Conservation (phyloP, 2,113 vertebrate species). For the Hydrolagus affinis region DNA sequence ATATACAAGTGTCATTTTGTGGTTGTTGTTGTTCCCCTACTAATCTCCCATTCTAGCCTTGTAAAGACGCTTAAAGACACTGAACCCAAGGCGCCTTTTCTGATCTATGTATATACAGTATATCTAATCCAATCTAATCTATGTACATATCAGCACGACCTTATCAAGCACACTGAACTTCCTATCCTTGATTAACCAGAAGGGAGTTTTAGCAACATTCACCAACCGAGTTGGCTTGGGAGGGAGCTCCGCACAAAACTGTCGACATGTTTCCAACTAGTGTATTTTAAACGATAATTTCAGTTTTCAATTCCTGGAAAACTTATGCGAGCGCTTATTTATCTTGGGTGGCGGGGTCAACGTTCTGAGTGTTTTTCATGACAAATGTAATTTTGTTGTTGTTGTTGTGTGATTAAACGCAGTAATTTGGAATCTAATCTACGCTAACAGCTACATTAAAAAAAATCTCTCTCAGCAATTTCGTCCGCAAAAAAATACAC, state of each 20-base stretch:
- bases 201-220: slow-evolving; percentile 10
- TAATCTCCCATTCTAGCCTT: too few relatives aligned
- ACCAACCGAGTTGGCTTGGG: background rate
- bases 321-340: background rate
- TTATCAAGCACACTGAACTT: slow-evolving; percentile 5
- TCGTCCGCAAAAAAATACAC: too few relatives aligned
- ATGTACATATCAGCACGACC: background rate
- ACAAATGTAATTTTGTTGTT: too few relatives aligned
- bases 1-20: too few relatives aligned
- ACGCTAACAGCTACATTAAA: too few relatives aligned
- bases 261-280: background rate
- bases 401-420: too few relatives aligned
- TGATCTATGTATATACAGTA: too few relatives aligned
- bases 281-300: slow-evolving; percentile 25
- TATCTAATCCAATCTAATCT: too few relatives aligned
- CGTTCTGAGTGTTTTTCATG: background rate
- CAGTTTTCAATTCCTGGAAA: slow-evolving; percentile 21
- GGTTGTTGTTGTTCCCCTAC: too few relatives aligned
- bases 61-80: background rate
- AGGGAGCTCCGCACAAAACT: background rate
- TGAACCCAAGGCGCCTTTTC: background rate
- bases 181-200: background rate
- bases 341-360: background rate
- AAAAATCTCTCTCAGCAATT: too few relatives aligned
- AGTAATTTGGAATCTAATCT: too few relatives aligned